Evolutionary conservation across 2,113 vertebrate species (phyloP).

Genomic region (Thamnophis sirtalis): DNA sequence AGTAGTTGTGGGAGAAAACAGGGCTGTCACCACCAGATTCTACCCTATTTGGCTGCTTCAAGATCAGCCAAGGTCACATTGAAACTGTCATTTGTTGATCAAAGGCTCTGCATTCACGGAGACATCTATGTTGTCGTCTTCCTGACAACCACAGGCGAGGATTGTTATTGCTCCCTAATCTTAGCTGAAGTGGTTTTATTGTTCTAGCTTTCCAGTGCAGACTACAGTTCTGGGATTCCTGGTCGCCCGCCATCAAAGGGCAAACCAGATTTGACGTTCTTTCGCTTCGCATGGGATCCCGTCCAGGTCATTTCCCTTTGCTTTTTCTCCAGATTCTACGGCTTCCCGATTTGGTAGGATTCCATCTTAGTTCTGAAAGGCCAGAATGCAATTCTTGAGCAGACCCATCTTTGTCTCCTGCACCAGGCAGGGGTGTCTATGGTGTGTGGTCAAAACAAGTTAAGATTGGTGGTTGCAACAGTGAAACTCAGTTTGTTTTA

Average conservation of each 20-base stretch:
- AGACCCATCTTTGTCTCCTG: neutral
- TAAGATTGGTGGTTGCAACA: neutral
- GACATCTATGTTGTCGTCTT: neutral
- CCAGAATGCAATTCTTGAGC: neutral
- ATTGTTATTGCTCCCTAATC: neutral
- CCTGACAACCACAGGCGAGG: neutral
- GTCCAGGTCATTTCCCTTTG: neutral
- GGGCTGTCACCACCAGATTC: neutral
- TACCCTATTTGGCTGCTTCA: neutral
- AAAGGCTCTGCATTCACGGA: neutral
- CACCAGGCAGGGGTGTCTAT: neutral
- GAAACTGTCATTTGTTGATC: neutral
- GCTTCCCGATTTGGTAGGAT: neutral
- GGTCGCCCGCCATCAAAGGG: neutral
- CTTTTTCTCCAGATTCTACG: neutral
- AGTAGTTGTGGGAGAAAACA: neutral
- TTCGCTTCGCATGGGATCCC: neutral
- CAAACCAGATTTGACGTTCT: neutral
- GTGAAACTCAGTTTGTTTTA: neutral
- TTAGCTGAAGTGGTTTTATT: neutral
- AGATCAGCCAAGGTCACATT: neutral
- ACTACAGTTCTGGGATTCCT: neutral
- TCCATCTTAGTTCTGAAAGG: neutral
- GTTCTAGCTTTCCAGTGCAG: neutral
- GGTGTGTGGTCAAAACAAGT: neutral